These are phyloP conservation scores for Pelobates cultripes DNA, from an alignment of 2,797 vertebrate species.

Conservation along the genomic window DNA sequence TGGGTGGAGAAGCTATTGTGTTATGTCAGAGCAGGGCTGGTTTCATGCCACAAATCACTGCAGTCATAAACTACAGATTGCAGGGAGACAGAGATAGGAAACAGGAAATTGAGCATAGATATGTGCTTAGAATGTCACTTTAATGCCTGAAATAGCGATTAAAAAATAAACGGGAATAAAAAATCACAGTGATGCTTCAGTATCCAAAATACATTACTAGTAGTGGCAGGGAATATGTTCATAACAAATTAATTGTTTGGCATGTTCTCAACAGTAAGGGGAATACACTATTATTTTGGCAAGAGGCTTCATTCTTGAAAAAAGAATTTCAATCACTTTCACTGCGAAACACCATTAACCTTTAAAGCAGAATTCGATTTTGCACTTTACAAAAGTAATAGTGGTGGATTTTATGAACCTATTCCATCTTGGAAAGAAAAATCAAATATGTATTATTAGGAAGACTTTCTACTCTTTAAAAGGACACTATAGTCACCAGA, in stretches of 20 bases:
- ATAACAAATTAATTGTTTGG: slow-evolving; percentile 7
- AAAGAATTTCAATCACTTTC: slow-evolving; percentile 50
- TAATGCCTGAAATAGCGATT: too few species aligned
- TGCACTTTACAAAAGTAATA: slow-evolving; percentile 66
- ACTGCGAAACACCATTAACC: slow-evolving; percentile 66
- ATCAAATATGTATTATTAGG: slow-evolving; percentile 58
- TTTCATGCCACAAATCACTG: too few species aligned
- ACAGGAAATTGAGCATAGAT: too few species aligned
- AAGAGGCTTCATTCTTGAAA: slow-evolving; percentile 27
- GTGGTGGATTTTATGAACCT: slow-evolving; percentile 59
- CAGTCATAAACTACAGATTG: too few species aligned
- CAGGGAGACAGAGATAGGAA: too few species aligned
- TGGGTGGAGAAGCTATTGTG: too few species aligned
- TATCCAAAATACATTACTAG: neutral
- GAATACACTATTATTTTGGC: slow-evolving; percentile 39
- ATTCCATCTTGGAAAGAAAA: slow-evolving; percentile 53
- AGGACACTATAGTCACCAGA: neutral
- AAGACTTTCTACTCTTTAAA: slow-evolving; percentile 32
- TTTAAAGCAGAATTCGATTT: slow-evolving; percentile 70
- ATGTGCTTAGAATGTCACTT: too few species aligned
- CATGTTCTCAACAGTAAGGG: slow-evolving; percentile 27
- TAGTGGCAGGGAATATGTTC: neutral
- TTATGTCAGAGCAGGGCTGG: too few species aligned
- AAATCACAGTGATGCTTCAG: too few species aligned
- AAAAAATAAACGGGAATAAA: too few species aligned